A percentile compares a stretch with the other conserved stretches of the same genome.
Conservation (phyloP, 2,797 vertebrate species). For the Craterocephalus amniculus region DNA sequence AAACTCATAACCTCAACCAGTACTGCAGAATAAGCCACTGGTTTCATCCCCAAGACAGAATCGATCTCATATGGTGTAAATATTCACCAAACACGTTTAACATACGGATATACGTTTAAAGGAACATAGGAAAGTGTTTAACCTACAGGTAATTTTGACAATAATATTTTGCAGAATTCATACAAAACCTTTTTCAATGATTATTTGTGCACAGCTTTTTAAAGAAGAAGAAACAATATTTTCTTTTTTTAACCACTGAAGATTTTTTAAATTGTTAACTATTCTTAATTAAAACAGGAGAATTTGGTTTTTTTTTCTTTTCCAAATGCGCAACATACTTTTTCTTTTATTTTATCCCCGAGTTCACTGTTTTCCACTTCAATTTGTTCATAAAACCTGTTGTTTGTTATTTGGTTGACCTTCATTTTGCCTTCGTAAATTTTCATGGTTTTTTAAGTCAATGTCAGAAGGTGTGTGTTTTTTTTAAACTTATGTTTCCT, state of each 20-base stretch:
- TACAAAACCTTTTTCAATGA: neutral
- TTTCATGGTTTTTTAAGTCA: no score
- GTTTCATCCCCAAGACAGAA: conserved; percentile 36
- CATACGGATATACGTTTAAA: no score
- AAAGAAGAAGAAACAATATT: no score
- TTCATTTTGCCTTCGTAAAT: neutral
- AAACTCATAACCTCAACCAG: conserved; percentile 15
- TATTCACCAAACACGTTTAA: conserved; percentile 27
- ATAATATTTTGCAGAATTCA: neutral
- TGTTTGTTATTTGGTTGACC: neutral
- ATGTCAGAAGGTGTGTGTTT: no score
- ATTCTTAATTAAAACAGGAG: no score
- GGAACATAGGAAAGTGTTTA: neutral
- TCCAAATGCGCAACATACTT: neutral
- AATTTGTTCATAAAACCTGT: neutral
- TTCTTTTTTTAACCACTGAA: no score
- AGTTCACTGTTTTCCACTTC: neutral
- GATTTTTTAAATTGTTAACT: no score
- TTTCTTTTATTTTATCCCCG: no score
- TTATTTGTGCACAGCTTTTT: neutral
- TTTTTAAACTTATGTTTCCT: no score
- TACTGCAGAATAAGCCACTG: conserved; percentile 7
- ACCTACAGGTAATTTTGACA: neutral
- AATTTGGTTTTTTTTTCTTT: neutral
- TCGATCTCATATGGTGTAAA: neutral